These are phyloP conservation scores for Bucorvus abyssinicus DNA, from an alignment of 2,797 vertebrate species.

Conservation along the genomic window DNA sequence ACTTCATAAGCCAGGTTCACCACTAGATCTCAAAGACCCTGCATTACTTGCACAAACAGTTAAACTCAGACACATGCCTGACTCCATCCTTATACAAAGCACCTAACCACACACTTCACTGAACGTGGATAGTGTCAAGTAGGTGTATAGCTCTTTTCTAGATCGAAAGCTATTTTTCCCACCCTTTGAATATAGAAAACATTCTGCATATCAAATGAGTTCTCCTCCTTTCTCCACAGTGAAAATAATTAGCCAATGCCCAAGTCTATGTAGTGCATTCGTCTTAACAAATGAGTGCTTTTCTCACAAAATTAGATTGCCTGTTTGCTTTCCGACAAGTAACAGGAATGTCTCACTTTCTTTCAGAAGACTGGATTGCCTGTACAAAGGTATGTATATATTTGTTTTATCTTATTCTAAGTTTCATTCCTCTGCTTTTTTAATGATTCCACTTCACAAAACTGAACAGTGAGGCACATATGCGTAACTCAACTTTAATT, in stretches of 20 bases:
- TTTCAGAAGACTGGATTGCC: constrained; percentile 60
- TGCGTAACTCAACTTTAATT: neutral
- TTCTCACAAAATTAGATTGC: neutral
- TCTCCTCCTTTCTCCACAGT: neutral
- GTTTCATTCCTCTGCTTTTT: neutral
- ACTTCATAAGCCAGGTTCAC: neutral
- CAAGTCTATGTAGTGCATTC: neutral
- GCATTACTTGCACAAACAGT: neutral
- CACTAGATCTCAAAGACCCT: neutral
- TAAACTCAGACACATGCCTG: neutral
- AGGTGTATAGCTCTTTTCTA: neutral
- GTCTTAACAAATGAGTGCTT: neutral
- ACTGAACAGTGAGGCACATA: neutral
- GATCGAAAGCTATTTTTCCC: neutral
- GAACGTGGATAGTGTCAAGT: neutral
- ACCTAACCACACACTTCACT: neutral
- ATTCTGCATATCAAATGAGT: neutral
- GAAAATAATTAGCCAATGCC: neutral
- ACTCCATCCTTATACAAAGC: neutral
- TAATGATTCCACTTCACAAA: neutral
- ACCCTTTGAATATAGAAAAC: neutral
- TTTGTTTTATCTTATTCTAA: neutral
- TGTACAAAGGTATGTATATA: constrained; percentile 45
- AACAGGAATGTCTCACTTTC: constrained; percentile 34
- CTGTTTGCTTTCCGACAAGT: constrained; percentile 4